Conservation (phyloP, 2,888 invertebrate genomes). For the Brachypterus glaber region DNA sequence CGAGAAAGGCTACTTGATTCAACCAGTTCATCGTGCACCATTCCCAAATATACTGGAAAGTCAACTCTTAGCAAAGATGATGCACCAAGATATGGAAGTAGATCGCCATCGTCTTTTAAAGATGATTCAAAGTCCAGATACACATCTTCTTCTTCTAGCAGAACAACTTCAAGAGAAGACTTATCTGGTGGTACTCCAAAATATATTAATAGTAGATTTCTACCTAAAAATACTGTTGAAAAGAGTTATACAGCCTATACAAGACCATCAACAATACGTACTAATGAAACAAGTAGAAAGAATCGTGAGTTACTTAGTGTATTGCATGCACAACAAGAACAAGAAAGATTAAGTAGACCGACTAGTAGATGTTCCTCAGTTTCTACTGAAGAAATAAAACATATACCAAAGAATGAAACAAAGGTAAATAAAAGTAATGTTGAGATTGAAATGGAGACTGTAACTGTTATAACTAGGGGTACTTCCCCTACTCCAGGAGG, state of each 20-base stretch:
- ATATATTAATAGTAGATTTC: slow-evolving; percentile 39
- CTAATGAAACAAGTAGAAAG: slow-evolving; percentile 36
- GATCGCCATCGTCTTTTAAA: slow-evolving; percentile 18
- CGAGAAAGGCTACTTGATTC: slow-evolving; percentile 35
- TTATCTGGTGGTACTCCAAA: slow-evolving; percentile 32
- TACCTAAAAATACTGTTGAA: slow-evolving; percentile 39
- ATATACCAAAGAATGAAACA: slow-evolving; percentile 8
- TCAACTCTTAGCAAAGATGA: slow-evolving; percentile 30
- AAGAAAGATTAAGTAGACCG: slow-evolving; percentile 30
- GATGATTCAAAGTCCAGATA: slow-evolving; percentile 20
- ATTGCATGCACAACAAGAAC: slow-evolving; percentile 34
- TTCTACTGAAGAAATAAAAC: slow-evolving; percentile 26
- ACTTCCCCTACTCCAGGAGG: slow-evolving; percentile 70
- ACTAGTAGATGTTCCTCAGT: slow-evolving; percentile 34
- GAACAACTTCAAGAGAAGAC: slow-evolving; percentile 34
- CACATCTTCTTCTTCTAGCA: slow-evolving; percentile 20
- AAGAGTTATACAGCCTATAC: slow-evolving; percentile 39
- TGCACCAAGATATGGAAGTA: slow-evolving; percentile 17
- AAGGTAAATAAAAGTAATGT: slow-evolving; percentile 21
- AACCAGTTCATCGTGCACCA: slow-evolving; percentile 28
- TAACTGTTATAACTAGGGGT: slow-evolving; percentile 61
- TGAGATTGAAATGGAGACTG: slow-evolving; percentile 38
- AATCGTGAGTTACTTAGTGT: slow-evolving; percentile 37
- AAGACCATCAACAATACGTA: slow-evolving; percentile 32
- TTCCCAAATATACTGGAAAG: slow-evolving; percentile 31